phyloP scores from a whole-genome alignment of 2,888 invertebrate genomes.

The Meliscaeva auricollis region DNA sequence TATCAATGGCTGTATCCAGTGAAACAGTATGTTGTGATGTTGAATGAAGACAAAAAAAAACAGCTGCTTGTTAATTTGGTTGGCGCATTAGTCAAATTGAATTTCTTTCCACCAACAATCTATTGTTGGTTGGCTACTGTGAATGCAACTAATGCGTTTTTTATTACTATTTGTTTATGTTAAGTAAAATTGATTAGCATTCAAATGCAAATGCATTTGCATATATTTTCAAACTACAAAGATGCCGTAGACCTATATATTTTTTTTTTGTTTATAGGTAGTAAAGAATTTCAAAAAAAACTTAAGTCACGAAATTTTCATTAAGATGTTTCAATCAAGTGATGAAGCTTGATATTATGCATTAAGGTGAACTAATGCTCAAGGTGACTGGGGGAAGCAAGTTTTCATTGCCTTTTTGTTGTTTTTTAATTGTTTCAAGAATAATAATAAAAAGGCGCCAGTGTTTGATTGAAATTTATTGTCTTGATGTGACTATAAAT shows the following conservation, averaged over 20 bases:
- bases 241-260: background rate
- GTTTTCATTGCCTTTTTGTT: no score
- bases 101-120: slow-evolving; percentile 8
- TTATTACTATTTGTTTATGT: slow-evolving; percentile 18
- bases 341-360: slow-evolving; percentile 4
- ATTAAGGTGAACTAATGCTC: background rate
- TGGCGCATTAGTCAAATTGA: slow-evolving; percentile 26
- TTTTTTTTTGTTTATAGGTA: background rate
- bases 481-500: no score
- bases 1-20: background rate
- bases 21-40: background rate
- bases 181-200: background rate
- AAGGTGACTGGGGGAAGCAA: background rate
- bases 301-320: background rate
- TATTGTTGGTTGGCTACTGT: slow-evolving; percentile 17
- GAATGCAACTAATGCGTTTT: slow-evolving; percentile 38
- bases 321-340: slow-evolving; percentile 17
- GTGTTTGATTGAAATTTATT: no score
- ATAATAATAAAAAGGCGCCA: no score
- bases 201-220: slow-evolving; percentile 30
- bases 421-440: no score
- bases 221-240: slow-evolving; percentile 20
- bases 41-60: background rate
- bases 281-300: background rate
- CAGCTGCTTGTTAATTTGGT: background rate